Evolutionary conservation across 2,113 vertebrate genomes (phyloP), one percentile per base, ranked within the genome.

Genomic region (Cyanocitta stelleri): DNA sequence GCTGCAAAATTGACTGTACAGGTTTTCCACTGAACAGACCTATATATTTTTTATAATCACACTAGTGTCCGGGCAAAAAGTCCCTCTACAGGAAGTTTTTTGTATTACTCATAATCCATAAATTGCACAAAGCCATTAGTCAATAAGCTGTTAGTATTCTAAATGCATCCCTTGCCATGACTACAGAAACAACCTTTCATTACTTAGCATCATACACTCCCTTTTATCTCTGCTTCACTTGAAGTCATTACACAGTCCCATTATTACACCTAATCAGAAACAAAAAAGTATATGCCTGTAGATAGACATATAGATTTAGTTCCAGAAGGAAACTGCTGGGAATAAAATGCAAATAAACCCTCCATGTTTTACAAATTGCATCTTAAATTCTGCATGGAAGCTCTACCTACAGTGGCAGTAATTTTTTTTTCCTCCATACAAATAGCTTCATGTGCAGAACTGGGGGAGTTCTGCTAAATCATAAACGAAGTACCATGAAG

Each of bases 141-240:
- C 88, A 85, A 66, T 92, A 89, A 95, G 80, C 14, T 81, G 56
- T 88, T 88, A 85, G 76, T 78, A 95, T 96, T 93, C 89, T 51
- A 87, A 94, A 89, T 14, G 12, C 79, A 84, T 91, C 61, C 44
- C 82, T 96, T 92, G 68, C 87, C 58, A 69, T 72, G 83, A 85
- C 78, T 93, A 87, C 84, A 93, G 82, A 79, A 96, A 76, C 73
- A 87, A 83, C 74, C 51, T 72, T 49, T 90, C 82, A 67, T 92
- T 94, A 85, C 63, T 86, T 87, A 78, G 52, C 61, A 90, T 93
- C 63, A 58, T 44, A 35, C n/a, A 52, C 59, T 90, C 85, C 66
- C n/a, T 80, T 91, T 94, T 95, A 68, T 82, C 83, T 93, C 41
- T 78, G 91, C 71, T 85, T 55, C 73, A 37, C 33, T 54, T 44